phyloP scores from a whole-genome alignment of 2,888 invertebrate species.

The Chrysodeixis includens region DNA sequence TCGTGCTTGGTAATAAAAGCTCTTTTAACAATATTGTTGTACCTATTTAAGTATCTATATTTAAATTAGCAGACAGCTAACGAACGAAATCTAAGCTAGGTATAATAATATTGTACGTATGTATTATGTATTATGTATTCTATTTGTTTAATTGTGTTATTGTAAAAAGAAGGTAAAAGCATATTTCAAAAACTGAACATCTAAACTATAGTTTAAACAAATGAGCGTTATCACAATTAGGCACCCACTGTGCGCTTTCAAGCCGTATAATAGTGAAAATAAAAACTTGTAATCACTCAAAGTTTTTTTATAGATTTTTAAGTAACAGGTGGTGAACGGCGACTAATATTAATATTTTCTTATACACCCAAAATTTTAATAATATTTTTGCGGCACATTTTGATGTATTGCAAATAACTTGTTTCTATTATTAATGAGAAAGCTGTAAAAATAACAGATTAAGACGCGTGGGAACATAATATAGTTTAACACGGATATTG shows the following conservation, averaged over 20 bases:
- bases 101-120: no score
- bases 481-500: slow-evolving; percentile 59
- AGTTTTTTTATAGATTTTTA: background rate
- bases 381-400: slow-evolving; percentile 55
- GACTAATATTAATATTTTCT: slow-evolving; percentile 24
- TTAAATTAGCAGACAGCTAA: no score
- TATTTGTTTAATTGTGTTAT: no score
- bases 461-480: slow-evolving; percentile 64
- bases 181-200: no score
- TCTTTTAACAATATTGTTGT: no score
- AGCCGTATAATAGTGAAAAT: background rate
- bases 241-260: background rate
- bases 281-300: background rate
- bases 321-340: slow-evolving; percentile 36
- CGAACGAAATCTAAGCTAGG: no score
- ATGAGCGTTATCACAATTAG: background rate
- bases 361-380: slow-evolving; percentile 31
- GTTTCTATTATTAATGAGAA: slow-evolving; percentile 60
- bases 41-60: no score
- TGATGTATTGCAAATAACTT: slow-evolving; percentile 56
- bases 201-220: background rate
- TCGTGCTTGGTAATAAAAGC: background rate
- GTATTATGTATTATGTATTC: no score
- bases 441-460: slow-evolving; percentile 59
- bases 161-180: no score